Conservation (phyloP, 2,113 vertebrate species). For the Bufo gargarizans region DNA sequence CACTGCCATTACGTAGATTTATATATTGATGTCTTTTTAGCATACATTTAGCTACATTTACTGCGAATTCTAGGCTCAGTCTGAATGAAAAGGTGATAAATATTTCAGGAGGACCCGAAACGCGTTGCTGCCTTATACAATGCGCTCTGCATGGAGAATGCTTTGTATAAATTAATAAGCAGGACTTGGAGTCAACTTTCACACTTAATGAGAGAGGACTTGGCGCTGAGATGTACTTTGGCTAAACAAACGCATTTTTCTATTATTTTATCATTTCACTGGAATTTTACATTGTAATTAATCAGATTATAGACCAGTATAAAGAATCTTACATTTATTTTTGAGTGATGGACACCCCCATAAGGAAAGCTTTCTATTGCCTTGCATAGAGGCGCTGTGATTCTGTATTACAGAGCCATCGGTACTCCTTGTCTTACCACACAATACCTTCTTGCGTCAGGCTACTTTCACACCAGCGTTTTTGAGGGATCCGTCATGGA, state of each 20-base stretch:
- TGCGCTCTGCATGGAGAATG: background rate
- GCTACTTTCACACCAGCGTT: too few relatives aligned
- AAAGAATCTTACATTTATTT: too few relatives aligned
- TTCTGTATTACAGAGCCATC: too few relatives aligned
- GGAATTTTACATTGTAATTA: background rate
- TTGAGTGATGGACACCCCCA: too few relatives aligned
- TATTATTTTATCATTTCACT: background rate
- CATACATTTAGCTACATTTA: background rate
- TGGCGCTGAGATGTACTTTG: background rate
- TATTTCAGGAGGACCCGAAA: background rate
- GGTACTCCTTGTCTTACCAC: too few relatives aligned
- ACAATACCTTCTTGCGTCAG: too few relatives aligned
- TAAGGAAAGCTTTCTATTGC: too few relatives aligned
- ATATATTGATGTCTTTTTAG: background rate
- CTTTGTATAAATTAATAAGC: slow-evolving; percentile 35
- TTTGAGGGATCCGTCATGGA: too few relatives aligned
- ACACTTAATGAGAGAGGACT: background rate
- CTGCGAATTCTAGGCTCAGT: background rate
- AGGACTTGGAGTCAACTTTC: background rate
- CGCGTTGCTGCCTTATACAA: background rate
- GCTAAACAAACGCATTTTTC: background rate
- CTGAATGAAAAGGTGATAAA: background rate
- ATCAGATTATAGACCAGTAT: too few relatives aligned
- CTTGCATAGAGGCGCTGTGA: too few relatives aligned
- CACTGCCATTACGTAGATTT: background rate